Conservation (phyloP, 2,888 invertebrate species). For the Drosophila paranaensis region DNA sequence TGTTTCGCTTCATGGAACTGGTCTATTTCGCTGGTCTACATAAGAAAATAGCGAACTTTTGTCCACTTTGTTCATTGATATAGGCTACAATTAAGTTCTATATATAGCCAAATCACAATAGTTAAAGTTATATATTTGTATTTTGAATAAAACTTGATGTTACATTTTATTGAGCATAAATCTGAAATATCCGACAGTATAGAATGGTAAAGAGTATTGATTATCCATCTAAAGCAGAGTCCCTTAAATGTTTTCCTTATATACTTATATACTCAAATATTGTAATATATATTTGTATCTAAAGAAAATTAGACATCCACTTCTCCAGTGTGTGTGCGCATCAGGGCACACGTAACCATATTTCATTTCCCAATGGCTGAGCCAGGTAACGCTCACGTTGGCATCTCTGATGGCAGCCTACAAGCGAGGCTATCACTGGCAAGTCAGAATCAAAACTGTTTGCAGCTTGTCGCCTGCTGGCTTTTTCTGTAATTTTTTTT, state of each 20-base stretch:
- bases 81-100: too few relatives aligned
- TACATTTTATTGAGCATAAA: too few relatives aligned
- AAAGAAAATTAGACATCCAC: background rate
- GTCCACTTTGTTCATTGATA: too few relatives aligned
- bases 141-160: too few relatives aligned
- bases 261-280: background rate
- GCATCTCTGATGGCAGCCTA: slow-evolving; percentile 42
- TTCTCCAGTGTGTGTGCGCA: background rate
- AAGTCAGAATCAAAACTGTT: slow-evolving; percentile 58
- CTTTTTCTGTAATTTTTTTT: slow-evolving; percentile 6
- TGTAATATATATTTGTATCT: background rate
- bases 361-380: slow-evolving; percentile 41
- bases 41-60: too few relatives aligned
- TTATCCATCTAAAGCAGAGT: background rate
- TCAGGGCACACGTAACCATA: slow-evolving; percentile 8
- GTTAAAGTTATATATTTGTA: too few relatives aligned
- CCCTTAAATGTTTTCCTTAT: background rate
- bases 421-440: slow-evolving; percentile 48
- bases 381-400: slow-evolving; percentile 41
- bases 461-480: slow-evolving; percentile 46
- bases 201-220: too few relatives aligned
- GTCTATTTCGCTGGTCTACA: too few relatives aligned
- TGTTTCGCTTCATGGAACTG: too few relatives aligned
- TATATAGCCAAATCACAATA: too few relatives aligned
- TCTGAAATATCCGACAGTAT: too few relatives aligned